Conservation (phyloP, 2,113 vertebrate species). For the Mohoua ochrocephala region DNA sequence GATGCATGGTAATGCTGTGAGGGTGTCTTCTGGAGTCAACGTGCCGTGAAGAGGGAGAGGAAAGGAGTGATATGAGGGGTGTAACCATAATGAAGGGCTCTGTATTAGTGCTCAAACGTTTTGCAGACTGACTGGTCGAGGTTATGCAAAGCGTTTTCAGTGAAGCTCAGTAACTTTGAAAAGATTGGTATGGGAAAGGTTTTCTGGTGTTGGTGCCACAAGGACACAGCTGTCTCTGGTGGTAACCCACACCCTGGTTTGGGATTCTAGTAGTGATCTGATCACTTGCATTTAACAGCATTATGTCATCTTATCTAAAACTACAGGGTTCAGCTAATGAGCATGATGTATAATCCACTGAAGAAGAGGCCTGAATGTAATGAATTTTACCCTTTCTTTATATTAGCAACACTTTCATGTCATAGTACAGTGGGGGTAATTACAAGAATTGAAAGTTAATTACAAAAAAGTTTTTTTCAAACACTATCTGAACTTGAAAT, state of each 20-base stretch:
- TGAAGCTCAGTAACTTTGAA: neutral
- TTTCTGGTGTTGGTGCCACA: neutral
- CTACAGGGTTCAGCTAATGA: neutral
- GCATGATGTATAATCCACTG: neutral
- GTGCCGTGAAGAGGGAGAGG: rapidly evolving
- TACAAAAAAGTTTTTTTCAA: neutral
- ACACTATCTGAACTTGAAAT: slow-evolving; percentile 40
- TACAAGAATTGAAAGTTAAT: slow-evolving; percentile 9
- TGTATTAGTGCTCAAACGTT: neutral
- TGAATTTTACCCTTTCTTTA: neutral
- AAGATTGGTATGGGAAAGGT: neutral
- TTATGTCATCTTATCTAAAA: neutral
- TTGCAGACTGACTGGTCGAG: neutral
- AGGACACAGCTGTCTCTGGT: neutral
- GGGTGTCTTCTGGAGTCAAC: neutral
- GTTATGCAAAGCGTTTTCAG: neutral
- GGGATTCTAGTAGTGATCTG: neutral
- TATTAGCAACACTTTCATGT: neutral
- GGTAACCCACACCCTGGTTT: neutral
- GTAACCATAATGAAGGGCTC: neutral
- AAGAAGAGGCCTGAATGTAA: neutral
- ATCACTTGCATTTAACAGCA: neutral
- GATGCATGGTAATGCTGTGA: neutral
- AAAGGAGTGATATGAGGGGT: neutral
- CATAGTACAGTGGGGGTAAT: neutral